phyloP scores from a whole-genome alignment of 2,797 vertebrate genomes.

The Malacoctenus gilli region DNA sequence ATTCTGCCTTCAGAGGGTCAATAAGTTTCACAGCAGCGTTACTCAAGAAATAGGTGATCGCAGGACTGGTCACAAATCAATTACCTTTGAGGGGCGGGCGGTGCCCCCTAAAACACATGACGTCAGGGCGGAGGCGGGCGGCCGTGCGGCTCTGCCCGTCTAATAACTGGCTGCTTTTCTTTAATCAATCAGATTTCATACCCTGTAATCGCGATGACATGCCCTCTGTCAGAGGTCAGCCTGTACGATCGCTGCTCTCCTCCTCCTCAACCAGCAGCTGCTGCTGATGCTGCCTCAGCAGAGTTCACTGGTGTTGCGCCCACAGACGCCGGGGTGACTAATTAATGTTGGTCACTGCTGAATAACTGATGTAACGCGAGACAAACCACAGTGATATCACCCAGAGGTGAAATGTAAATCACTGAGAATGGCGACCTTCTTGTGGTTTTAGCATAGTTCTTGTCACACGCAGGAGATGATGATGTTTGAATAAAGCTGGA shows the following conservation, averaged over 20 bases:
- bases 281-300: constrained; percentile 37
- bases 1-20: constrained; percentile 51
- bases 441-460: too few species aligned
- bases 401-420: constrained; percentile 1
- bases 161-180: constrained; percentile 68
- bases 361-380: constrained; percentile 3
- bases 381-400: neutral
- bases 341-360: constrained; percentile 18
- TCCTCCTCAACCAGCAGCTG: constrained; percentile 29
- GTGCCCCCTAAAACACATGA: too few species aligned
- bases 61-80: too few species aligned
- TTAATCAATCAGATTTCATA: constrained; percentile 85
- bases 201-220: constrained; percentile 76
- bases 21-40: constrained; percentile 44
- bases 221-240: constrained; percentile 70
- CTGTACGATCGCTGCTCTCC: constrained; percentile 46
- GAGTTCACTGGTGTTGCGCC: constrained; percentile 30
- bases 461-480: too few species aligned
- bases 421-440: neutral
- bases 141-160: constrained; percentile 45
- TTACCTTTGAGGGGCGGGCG: too few species aligned
- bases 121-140: too few species aligned
- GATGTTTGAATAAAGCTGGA: too few species aligned
- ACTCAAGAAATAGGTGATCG: constrained; percentile 47
- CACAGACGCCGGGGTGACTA: constrained; percentile 19